Percentiles rank a stretch among this genome's conserved stretches.
phyloP scores from a whole-genome alignment of 1,140 invertebrate species.

The Teleopsis dalmanni region DNA sequence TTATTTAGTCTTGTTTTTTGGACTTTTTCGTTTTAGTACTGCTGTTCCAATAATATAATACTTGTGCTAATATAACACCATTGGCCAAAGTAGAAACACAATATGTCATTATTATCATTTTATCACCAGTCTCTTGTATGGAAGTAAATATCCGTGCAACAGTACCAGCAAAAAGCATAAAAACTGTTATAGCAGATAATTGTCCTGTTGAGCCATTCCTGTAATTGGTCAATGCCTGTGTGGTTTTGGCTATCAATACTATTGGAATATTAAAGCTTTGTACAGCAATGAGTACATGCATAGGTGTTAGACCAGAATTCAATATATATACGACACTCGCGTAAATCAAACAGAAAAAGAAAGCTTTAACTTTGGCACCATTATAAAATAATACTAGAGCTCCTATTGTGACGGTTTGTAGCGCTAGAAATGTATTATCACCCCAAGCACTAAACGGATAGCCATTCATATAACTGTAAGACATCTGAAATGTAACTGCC shows the following conservation, averaged over 20 bases:
- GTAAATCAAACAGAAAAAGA: constrained; percentile 64
- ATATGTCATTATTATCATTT: constrained; percentile 77
- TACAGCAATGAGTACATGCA: constrained; percentile 67
- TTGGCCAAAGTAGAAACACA: constrained; percentile 73
- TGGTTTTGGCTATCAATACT: constrained; percentile 69
- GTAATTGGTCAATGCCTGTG: constrained; percentile 84
- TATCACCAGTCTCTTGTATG: constrained; percentile 94
- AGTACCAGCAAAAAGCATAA: constrained; percentile 81
- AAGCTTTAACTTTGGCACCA: constrained; percentile 44
- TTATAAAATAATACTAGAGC: constrained; percentile 73
- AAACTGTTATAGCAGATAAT: constrained; percentile 80
- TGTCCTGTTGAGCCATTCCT: constrained; percentile 91
- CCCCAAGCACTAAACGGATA: constrained; percentile 79
- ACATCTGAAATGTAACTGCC: constrained; percentile 77
- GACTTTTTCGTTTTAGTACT: too few relatives aligned
- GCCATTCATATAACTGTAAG: constrained; percentile 76
- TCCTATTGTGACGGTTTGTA: constrained; percentile 83
- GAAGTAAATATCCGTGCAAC: constrained; percentile 95
- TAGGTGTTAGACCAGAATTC: constrained; percentile 67
- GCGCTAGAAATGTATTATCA: constrained; percentile 52
- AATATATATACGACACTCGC: constrained; percentile 56
- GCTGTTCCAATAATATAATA: constrained; percentile 92
- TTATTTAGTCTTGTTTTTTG: too few relatives aligned
- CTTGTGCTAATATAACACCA: constrained; percentile 73
- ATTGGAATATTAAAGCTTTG: constrained; percentile 88